A percentile compares a stretch with the other conserved stretches of the same genome.
These are phyloP conservation scores for Strix uralensis DNA, from an alignment of 2,113 vertebrate species.

Conservation along the genomic window DNA sequence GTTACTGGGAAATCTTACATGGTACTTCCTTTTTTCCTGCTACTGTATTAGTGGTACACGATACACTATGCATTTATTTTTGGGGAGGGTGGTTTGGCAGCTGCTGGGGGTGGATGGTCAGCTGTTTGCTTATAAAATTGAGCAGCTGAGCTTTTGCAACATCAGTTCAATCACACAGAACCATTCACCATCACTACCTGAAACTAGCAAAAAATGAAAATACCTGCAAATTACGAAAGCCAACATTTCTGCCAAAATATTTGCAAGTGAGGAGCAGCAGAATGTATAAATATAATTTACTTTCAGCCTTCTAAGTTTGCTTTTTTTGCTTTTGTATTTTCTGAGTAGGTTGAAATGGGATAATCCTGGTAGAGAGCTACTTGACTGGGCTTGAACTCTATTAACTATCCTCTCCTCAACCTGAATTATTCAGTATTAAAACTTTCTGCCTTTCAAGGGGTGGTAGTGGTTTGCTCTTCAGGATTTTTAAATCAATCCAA, in stretches of 20 bases:
- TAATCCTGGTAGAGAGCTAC: not conserved
- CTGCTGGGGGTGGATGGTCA: not conserved
- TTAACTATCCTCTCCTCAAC: not conserved
- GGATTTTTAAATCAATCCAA: not conserved
- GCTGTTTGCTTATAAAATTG: not conserved
- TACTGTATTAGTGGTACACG: not conserved
- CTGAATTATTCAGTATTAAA: not conserved
- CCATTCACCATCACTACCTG: not conserved
- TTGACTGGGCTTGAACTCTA: not conserved
- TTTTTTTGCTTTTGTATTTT: not conserved
- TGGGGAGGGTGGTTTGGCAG: not conserved
- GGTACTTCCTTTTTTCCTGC: not conserved
- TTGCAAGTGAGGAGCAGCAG: not conserved
- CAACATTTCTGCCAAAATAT: not conserved
- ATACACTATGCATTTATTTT: not conserved
- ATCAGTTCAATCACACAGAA: not conserved
- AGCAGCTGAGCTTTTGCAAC: not conserved
- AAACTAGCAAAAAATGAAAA: not conserved
- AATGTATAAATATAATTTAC: not conserved
- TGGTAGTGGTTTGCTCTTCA: not conserved
- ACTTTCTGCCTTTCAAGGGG: not conserved
- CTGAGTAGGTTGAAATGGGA: not conserved
- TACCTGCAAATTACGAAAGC: not conserved
- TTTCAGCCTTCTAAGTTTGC: not conserved
- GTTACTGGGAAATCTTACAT: not conserved